phyloP scores from a whole-genome alignment of 2,113 vertebrate genomes.

The Xyliphius kryptos region DNA sequence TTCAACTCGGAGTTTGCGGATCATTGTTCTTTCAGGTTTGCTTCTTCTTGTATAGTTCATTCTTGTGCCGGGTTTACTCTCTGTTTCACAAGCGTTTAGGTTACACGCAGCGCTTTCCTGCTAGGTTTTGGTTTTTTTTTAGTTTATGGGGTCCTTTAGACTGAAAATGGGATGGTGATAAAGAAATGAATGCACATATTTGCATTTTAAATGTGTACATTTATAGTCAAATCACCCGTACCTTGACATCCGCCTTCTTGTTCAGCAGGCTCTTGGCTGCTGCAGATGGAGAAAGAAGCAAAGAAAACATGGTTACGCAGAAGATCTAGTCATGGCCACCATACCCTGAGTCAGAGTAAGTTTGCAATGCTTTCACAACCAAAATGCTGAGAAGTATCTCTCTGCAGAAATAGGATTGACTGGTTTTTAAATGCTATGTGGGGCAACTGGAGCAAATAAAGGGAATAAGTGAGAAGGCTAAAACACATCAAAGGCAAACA shows the following conservation, averaged over 20 bases:
- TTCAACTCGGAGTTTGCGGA: too few relatives aligned
- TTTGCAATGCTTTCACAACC: constrained; percentile 15
- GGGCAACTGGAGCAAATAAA: constrained; percentile 7
- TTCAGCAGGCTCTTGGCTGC: constrained; percentile 97
- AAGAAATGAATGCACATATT: too few relatives aligned
- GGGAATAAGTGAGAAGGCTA: constrained; percentile 1
- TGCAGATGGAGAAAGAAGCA: constrained; percentile 65
- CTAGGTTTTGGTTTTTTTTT: too few relatives aligned
- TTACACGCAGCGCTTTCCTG: too few relatives aligned
- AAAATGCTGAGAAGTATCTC: constrained; percentile 3
- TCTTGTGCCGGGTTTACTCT: too few relatives aligned
- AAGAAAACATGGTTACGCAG: constrained; percentile 52
- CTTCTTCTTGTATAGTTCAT: too few relatives aligned
- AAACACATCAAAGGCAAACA: constrained; percentile 6
- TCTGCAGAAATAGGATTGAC: constrained; percentile 21
- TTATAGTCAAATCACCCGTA: constrained; percentile 64
- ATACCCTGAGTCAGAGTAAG: constrained; percentile 14
- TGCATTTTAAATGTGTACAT: too few relatives aligned
- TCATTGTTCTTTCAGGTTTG: too few relatives aligned
- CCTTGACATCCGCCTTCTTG: constrained; percentile 92
- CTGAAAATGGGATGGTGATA: too few relatives aligned
- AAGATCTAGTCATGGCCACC: constrained; percentile 13
- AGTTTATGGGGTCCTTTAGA: too few relatives aligned
- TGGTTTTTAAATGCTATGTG: constrained; percentile 2
- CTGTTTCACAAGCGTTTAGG: too few relatives aligned